A percentile compares a stretch with the other conserved stretches of the same genome.
Evolutionary conservation across 2,888 invertebrate species (phyloP).

Genomic region (Halictus ligatus): DNA sequence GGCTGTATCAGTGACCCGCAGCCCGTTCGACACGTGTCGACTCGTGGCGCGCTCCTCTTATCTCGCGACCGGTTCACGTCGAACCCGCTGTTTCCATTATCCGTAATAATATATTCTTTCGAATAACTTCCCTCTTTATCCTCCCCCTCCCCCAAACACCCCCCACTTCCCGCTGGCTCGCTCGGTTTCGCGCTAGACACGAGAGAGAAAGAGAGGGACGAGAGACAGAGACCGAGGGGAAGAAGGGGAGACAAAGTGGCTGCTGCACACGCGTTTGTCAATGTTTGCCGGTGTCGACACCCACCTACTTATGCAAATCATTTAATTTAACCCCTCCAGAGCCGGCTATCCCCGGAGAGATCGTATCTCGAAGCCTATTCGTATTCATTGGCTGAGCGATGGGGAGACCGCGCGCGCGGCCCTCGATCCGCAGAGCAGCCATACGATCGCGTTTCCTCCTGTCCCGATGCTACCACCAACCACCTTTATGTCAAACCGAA

Average conservation of each 20-base stretch:
- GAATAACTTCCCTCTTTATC: constrained; percentile 70
- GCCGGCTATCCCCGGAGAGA: constrained; percentile 78
- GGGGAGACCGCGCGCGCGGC: constrained; percentile 50
- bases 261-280: constrained; percentile 82
- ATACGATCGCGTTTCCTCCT: constrained; percentile 74
- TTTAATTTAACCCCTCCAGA: constrained; percentile 83
- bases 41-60: constrained; percentile 76
- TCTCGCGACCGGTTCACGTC: constrained; percentile 74
- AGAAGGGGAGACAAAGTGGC: constrained; percentile 56
- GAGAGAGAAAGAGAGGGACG: constrained; percentile 24
- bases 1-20: constrained; percentile 81
- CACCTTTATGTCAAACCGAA: constrained; percentile 54
- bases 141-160: background rate
- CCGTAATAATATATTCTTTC: constrained; percentile 83
- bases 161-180: background rate
- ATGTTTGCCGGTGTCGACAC: constrained; percentile 84
- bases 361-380: constrained; percentile 84
- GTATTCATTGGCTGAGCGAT: constrained; percentile 82
- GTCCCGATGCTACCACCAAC: constrained; percentile 58
- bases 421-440: constrained; percentile 73
- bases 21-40: constrained; percentile 78
- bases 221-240: constrained; percentile 37
- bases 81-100: constrained; percentile 81
- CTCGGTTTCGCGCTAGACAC: background rate
- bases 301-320: constrained; percentile 85